These are phyloP conservation scores for Poeciliopsis gracilis DNA, from an alignment of 2,797 vertebrate species.

Conservation along the genomic window DNA sequence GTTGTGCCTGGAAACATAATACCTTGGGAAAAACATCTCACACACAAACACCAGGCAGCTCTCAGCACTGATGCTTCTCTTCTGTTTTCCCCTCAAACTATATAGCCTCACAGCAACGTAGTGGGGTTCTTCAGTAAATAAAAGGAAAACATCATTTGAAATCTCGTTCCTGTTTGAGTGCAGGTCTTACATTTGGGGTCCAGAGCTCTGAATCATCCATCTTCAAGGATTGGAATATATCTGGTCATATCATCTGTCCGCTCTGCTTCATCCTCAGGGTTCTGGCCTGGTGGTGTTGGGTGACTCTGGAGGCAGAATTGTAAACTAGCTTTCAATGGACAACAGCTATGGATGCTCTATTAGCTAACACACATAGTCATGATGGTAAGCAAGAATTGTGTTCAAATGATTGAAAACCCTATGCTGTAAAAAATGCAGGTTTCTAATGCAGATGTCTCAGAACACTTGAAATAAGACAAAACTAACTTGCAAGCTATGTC, in stretches of 20 bases:
- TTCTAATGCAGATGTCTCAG: no score
- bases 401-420: not conserved
- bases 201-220: not conserved
- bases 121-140: not conserved
- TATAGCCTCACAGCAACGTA: not conserved
- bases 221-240: not conserved
- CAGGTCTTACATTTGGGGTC: not conserved
- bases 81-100: not conserved
- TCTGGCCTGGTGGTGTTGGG: not conserved
- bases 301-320: not conserved
- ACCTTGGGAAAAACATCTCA: not conserved
- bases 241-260: not conserved
- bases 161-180: not conserved
- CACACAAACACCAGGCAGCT: not conserved
- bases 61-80: not conserved
- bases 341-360: not conserved
- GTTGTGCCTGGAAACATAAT: constrained; percentile 4
- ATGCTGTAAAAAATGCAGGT: no score
- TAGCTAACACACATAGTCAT: not conserved
- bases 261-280: not conserved
- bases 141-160: constrained; percentile 1
- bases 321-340: not conserved
- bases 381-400: no score
- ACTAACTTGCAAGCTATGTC: no score
- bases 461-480: no score